Evolutionary conservation across 1,140 invertebrate genomes (phyloP), one percentile per base, ranked within the genome.

Genomic region (Halyomorpha halys): DNA sequence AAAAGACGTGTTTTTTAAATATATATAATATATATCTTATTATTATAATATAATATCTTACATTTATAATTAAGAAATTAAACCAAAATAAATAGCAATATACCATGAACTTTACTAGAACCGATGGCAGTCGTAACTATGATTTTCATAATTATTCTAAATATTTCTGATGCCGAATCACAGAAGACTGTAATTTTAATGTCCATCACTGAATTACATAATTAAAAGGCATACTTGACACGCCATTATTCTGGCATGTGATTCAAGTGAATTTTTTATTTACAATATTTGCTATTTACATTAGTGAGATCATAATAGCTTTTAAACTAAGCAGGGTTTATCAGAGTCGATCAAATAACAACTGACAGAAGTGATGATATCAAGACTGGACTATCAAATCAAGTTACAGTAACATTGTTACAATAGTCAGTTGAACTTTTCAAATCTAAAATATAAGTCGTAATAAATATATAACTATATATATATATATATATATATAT

Each of bases 21-120:
- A 6, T 56, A 23, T 56, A 56, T 56, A 56, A 56, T 56, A 56
- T 3, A 16, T 56, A 56, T n/a, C n/a, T n/a, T n/a, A n/a, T n/a
- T n/a, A n/a, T n/a, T 56, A 56, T 21, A 56, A 27, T 23, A n/a
- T 56, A 56, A 23, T 56, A 56, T 56, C 19, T 56, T 56, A 56
- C 53, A 56, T 3, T 21, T 56, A 56, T 25, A 56, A 39, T 39
- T 23, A 23, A 56, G 23, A 15, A 23, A 25, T 56, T 56, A 56
- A 25, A 23, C 18, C 19, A 56, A 49, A 56, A 56, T 56, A 56
- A 56, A 56, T 56, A 56, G 53, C 53, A 23, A 23, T 56, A 23
- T 56, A 23, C 14, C 6, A 56, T 23, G 23, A 21, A 16, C 14
- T 56, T 30, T 56, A 21, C 27, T 3, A 56, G 27, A 56, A 56